Base-by-base conservation (phyloP, 2,797 vertebrate genomes). In the Catamblyrhynchus diadema region DNA sequence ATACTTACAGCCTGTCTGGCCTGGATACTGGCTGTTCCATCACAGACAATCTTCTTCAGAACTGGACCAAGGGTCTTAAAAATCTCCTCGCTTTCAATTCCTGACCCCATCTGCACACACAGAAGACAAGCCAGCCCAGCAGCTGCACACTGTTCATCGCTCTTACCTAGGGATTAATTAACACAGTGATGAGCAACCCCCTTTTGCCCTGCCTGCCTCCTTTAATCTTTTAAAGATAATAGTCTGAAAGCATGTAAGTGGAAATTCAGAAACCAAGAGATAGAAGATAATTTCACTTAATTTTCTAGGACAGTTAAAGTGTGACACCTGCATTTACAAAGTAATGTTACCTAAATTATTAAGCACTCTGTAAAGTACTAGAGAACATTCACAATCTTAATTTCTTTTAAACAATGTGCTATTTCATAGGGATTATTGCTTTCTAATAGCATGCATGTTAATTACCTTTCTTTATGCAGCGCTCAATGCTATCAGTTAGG, bases 381-480 rank as follows among this genome's bases (percentile, higher is more conserved):
- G 16, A 57, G 15, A 92, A 91, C 48, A 22, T n/a, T 66, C 25
- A 33, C 6, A 61, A 51, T 17, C 32, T 28, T 54, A 50, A 80
- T 53, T 64, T 21, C 42, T 72, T 88, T 60, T 48, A 70, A 86
- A 35, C 13, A 20, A 16, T 35, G 6, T 64, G 14, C 21, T 73
- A 57, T 74, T 83, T 67, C 45, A 61, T 9, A 7, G 23, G 14
- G 23, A 61, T 88, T 66, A 61, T 3, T 64, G 51, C 42, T 61
- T 66, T 50, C 33, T 45, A 90, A 41, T 25, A 89, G 69, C 13
- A 81, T 72, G 30, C 5, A 25, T 1, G 7, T 24, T 75, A 14
- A 80, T 94, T 98, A 99, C 99, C 99, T 99, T 99, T 99, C 94
- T 99, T 99, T 88, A 99, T 98, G 96, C 99, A 99, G 95, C 99